Conservation (phyloP, 2,797 vertebrate genomes). For the Threskiornis aethiopicus region DNA sequence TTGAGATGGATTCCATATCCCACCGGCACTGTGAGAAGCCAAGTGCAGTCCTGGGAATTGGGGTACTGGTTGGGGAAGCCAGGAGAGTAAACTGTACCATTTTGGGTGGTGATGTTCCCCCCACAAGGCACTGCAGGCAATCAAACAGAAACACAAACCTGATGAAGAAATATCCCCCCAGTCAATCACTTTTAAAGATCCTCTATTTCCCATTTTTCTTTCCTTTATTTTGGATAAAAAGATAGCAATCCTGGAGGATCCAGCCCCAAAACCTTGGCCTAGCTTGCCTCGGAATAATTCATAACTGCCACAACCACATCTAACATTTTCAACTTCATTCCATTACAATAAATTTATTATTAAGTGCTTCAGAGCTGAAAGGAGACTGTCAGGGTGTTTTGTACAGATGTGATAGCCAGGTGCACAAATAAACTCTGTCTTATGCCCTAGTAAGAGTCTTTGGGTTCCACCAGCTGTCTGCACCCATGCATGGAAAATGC, state of each 20-base stretch:
- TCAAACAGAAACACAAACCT: neutral
- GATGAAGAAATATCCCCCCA: neutral
- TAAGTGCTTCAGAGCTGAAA: neutral
- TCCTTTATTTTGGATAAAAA: neutral
- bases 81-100: slow-evolving; percentile 94
- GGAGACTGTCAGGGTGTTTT: neutral
- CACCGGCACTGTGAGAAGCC: slow-evolving; percentile 89
- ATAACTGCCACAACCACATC: neutral
- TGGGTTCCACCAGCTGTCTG: slow-evolving; percentile 5
- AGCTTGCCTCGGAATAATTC: rapidly evolving
- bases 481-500: neutral
- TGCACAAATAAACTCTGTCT: neutral
- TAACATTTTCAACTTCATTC: neutral
- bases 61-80: slow-evolving; percentile 95
- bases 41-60: slow-evolving; percentile 91
- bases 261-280: neutral
- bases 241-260: neutral
- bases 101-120: slow-evolving; percentile 90
- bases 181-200: rapidly evolving
- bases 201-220: neutral
- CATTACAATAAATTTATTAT: neutral
- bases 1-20: slow-evolving; percentile 92
- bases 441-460: neutral
- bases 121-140: slow-evolving; percentile 88
- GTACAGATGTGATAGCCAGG: neutral